phyloP scores from a whole-genome alignment of 2,888 invertebrate species.

The Sicus ferrugineus region DNA sequence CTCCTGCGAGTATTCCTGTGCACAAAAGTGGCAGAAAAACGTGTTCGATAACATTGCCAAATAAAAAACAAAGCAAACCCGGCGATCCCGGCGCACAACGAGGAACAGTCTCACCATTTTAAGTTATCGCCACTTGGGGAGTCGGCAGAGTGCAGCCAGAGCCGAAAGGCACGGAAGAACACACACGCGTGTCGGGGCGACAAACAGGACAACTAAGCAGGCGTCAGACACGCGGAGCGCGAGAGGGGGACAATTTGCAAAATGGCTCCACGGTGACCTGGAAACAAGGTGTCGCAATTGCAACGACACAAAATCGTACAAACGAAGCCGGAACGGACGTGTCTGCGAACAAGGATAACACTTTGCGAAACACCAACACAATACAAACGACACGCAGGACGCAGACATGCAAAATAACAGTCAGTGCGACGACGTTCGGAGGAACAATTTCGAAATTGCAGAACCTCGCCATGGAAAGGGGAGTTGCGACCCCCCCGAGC shows the following conservation, averaged over 20 bases:
- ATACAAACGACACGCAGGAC: background rate
- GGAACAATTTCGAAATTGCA: no score
- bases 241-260: conserved; percentile 2
- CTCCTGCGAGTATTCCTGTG: background rate
- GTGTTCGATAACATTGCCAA: conserved; percentile 13
- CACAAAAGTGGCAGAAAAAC: conserved; percentile 4
- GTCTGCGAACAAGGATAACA: conserved; percentile 15
- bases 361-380: conserved; percentile 2
- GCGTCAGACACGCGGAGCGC: background rate
- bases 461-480: no score
- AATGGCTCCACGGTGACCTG: conserved; percentile 24
- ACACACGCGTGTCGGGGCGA: background rate
- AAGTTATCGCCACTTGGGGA: conserved; percentile 25
- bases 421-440: no score
- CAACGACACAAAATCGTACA: background rate
- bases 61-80: conserved; percentile 14
- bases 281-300: conserved; percentile 27
- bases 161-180: background rate
- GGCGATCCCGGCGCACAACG: background rate
- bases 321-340: background rate
- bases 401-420: background rate
- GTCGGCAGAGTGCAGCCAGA: background rate
- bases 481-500: background rate
- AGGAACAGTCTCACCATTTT: background rate
- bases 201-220: background rate